Conservation (phyloP, 1,140 invertebrate genomes). For the Copidosoma floridanum region DNA sequence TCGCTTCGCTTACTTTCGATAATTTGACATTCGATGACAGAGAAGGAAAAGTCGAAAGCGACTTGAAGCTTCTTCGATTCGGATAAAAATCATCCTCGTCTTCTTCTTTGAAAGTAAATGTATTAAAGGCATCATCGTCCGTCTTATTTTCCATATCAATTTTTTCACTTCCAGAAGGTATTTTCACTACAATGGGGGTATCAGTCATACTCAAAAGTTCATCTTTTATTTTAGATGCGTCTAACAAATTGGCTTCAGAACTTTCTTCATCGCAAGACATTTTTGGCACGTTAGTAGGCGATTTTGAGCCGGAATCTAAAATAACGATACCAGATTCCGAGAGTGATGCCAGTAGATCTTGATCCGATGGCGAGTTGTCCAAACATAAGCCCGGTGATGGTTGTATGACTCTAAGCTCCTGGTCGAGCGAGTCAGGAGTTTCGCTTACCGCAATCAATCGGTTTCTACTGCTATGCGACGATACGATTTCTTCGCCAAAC, state of each 20-base stretch:
- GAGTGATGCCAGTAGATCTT: slow-evolving; percentile 52
- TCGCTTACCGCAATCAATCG: slow-evolving; percentile 50
- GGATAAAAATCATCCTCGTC: too few relatives aligned
- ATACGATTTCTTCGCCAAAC: slow-evolving; percentile 4
- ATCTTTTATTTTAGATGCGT: slow-evolving; percentile 3
- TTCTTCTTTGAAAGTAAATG: slow-evolving; percentile 37
- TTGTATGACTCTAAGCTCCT: slow-evolving; percentile 54
- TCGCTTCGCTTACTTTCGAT: too few relatives aligned
- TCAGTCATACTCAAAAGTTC: background rate
- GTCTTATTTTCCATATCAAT: too few relatives aligned
- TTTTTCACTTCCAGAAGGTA: too few relatives aligned
- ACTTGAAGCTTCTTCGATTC: too few relatives aligned
- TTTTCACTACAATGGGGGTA: background rate
- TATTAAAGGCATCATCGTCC: too few relatives aligned
- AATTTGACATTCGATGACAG: too few relatives aligned
- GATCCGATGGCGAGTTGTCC: slow-evolving; percentile 47
- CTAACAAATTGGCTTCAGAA: slow-evolving; percentile 29
- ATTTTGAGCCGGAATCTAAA: slow-evolving; percentile 61
- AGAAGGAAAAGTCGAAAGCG: too few relatives aligned
- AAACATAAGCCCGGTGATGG: slow-evolving; percentile 52
- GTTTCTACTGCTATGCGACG: slow-evolving; percentile 41
- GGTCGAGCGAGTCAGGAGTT: slow-evolving; percentile 59
- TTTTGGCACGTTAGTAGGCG: slow-evolving; percentile 62
- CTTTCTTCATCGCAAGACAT: slow-evolving; percentile 63
- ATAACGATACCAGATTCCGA: slow-evolving; percentile 63